Percentiles rank a stretch among this genome's conserved stretches.
These are phyloP conservation scores for Lacanobia wlatinum DNA, from an alignment of 2,888 invertebrate genomes.

Conservation along the genomic window DNA sequence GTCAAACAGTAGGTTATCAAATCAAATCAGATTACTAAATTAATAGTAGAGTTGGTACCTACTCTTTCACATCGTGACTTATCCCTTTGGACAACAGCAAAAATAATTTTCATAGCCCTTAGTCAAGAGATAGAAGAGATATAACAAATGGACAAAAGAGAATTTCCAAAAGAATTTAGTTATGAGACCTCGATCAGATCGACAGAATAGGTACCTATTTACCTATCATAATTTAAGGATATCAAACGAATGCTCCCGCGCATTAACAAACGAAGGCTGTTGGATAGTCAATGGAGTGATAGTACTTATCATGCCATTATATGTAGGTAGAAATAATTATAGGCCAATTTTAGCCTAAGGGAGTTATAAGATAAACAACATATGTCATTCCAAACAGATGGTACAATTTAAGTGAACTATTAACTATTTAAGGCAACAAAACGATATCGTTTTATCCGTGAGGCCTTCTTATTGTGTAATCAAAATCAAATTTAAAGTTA, in stretches of 20 bases:
- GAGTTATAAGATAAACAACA: slow-evolving; percentile 18
- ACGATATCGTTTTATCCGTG: slow-evolving; percentile 68
- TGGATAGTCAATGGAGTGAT: background rate
- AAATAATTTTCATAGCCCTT: too few relatives aligned
- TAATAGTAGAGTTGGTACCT: background rate
- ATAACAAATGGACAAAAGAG: too few relatives aligned
- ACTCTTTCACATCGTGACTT: background rate
- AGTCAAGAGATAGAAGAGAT: too few relatives aligned
- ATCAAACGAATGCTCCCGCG: background rate
- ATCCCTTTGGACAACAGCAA: background rate
- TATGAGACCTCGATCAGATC: background rate
- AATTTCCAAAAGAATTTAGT: background rate
- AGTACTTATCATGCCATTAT: background rate
- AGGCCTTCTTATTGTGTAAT: slow-evolving; percentile 79
- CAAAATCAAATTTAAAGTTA: slow-evolving; percentile 82
- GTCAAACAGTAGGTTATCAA: slow-evolving; percentile 15
- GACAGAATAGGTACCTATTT: background rate
- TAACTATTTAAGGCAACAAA: slow-evolving; percentile 68
- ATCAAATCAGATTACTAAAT: background rate
- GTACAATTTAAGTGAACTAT: slow-evolving; percentile 15
- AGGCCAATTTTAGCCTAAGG: slow-evolving; percentile 5
- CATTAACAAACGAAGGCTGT: background rate
- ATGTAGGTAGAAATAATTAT: slow-evolving; percentile 1
- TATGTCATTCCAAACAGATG: slow-evolving; percentile 34
- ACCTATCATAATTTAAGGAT: too few relatives aligned